Conservation (phyloP, 2,888 invertebrate species). For the Sphinx pinastri region DNA sequence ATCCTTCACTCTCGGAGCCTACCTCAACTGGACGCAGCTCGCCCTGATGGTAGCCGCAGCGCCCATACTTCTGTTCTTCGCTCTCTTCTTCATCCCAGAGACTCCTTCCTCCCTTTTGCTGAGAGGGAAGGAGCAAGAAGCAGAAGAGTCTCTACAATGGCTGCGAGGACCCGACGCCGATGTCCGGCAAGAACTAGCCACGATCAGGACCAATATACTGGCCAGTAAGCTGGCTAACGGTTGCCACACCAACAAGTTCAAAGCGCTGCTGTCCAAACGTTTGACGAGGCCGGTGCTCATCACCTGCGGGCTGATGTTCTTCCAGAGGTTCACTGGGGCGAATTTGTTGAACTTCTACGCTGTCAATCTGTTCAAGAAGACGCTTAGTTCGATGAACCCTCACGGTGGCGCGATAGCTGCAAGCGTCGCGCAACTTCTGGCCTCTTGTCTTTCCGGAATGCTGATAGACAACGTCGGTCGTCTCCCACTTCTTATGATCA, state of each 20-base stretch:
- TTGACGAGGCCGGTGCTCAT: slow-evolving; percentile 89
- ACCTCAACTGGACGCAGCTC: slow-evolving; percentile 92
- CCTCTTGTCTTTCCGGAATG: slow-evolving; percentile 91
- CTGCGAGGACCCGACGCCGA: slow-evolving; percentile 90
- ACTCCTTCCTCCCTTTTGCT: slow-evolving; percentile 93
- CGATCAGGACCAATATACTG: slow-evolving; percentile 88
- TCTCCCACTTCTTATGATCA: slow-evolving; percentile 91
- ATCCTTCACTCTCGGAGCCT: slow-evolving; percentile 91
- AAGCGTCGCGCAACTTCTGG: slow-evolving; percentile 91
- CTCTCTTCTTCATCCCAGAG: slow-evolving; percentile 92
- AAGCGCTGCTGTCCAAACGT: slow-evolving; percentile 70
- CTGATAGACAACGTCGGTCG: slow-evolving; percentile 94
- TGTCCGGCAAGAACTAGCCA: slow-evolving; percentile 88
- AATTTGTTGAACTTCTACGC: slow-evolving; percentile 93
- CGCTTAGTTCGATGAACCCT: slow-evolving; percentile 90
- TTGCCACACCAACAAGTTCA: slow-evolving; percentile 63
- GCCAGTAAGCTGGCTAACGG: slow-evolving; percentile 74
- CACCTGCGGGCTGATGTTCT: slow-evolving; percentile 94
- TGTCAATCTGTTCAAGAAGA: slow-evolving; percentile 93
- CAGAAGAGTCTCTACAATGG: slow-evolving; percentile 90
- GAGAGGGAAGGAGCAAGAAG: slow-evolving; percentile 89
- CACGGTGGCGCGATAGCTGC: slow-evolving; percentile 93
- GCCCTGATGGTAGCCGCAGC: slow-evolving; percentile 91
- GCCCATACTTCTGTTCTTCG: slow-evolving; percentile 89
- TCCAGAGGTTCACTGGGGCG: slow-evolving; percentile 92